Conservation (phyloP, 2,888 invertebrate genomes). For the Syritta pipiens region DNA sequence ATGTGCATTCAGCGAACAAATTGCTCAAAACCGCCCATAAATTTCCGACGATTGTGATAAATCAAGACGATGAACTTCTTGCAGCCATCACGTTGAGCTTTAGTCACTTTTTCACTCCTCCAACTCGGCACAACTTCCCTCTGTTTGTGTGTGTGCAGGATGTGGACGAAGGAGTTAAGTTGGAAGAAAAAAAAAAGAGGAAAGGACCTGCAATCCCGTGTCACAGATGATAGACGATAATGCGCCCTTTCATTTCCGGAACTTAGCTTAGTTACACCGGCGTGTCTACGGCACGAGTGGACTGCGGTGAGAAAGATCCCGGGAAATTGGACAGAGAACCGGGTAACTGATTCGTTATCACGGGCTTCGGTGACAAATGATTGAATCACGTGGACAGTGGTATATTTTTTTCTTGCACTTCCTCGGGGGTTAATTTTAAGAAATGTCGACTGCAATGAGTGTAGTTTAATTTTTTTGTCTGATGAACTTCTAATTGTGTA, state of each 20-base stretch:
- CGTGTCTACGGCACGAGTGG: conserved; percentile 34
- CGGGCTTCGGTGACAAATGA: conserved; percentile 59
- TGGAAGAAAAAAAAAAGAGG: conserved; percentile 2
- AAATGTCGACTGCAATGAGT: too few species aligned
- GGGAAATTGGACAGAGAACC: conserved; percentile 57
- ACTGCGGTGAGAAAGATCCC: not conserved
- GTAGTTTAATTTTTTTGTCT: too few species aligned
- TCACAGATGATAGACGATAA: conserved; percentile 68
- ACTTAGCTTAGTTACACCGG: conserved; percentile 59
- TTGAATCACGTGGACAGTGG: conserved; percentile 62
- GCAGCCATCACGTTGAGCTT: conserved; percentile 68
- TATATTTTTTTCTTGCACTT: too few species aligned
- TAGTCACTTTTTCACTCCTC: conserved; percentile 62
- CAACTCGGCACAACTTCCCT: conserved; percentile 13
- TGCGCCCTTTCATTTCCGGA: conserved; percentile 60
- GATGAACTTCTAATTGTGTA: too few species aligned
- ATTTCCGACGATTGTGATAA: conserved; percentile 71
- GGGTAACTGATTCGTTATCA: conserved; percentile 62
- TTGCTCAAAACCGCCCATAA: conserved; percentile 72
- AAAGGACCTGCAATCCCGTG: conserved; percentile 54
- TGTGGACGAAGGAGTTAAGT: conserved; percentile 5
- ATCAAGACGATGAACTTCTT: conserved; percentile 71
- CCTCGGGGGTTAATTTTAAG: too few species aligned
- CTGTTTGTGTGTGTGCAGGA: conserved; percentile 21
- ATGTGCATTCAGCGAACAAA: conserved; percentile 68